Evolutionary conservation across 2,113 vertebrate genomes (phyloP).

Genomic region (Gallinago paraguaiae): DNA sequence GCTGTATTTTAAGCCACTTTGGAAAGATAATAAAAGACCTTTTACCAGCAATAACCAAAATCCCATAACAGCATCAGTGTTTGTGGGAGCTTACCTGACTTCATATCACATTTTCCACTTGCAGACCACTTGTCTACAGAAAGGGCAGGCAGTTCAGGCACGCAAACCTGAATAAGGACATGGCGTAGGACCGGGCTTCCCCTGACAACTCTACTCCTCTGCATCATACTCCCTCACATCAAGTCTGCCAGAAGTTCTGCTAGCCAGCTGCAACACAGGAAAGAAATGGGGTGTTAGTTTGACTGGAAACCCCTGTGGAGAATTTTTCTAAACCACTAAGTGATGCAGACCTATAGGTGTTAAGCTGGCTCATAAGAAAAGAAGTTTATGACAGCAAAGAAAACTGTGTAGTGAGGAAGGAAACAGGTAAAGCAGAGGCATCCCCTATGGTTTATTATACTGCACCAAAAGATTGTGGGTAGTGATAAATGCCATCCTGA

Average conservation of each 20-base stretch:
- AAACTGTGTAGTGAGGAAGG: not conserved
- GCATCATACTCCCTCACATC: accelerated
- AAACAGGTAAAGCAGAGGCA: not conserved
- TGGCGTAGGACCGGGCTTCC: not conserved
- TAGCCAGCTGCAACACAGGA: not conserved
- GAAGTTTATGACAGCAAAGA: not conserved
- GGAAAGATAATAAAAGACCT: not conserved
- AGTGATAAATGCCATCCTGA: not conserved
- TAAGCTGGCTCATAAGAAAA: not conserved
- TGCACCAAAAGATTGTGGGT: not conserved
- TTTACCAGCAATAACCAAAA: not conserved
- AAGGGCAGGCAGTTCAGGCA: not conserved
- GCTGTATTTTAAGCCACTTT: not conserved
- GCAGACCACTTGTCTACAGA: not conserved
- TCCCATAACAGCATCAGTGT: too few species aligned
- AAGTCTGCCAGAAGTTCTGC: not conserved
- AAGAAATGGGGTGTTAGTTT: not conserved
- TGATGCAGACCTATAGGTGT: not conserved
- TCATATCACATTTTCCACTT: not conserved
- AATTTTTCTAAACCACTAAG: not conserved
- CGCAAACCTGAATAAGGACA: not conserved
- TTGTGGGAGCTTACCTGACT: not conserved
- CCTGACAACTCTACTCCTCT: not conserved
- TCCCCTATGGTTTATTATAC: not conserved
- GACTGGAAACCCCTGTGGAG: not conserved